Base-by-base conservation (phyloP, 2,113 vertebrate species). In the Mixornis gularis region DNA sequence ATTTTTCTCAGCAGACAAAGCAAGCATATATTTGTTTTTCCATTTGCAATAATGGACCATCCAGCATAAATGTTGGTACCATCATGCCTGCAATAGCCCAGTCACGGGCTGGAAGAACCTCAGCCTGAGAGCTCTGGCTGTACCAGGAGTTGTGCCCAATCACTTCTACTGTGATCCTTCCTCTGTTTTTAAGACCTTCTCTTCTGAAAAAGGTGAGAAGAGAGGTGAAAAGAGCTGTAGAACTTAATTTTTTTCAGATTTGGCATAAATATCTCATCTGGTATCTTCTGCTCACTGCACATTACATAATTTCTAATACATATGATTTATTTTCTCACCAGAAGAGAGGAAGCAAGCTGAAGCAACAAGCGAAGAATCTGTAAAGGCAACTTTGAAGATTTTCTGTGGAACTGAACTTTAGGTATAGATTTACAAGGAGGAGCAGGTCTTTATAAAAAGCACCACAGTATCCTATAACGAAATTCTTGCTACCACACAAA, bases 1-100 rank as follows among this genome's bases (percentile, higher is more conserved):
- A 32, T 65, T 85, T 85, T 78, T 6, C 13, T 74, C 9, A 5
- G 32, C 27, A 55, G 58, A 26, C 59, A 77, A 73, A 88, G 19
- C 15, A 72, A 58, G 13, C 20, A 5, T 1, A 0, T 24, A 38
- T 59, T 80, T 90, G 20, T 73, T 78, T 70, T 84, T 43, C n/a
- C 9, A 4, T 22, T 68, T 59, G 21, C 49, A 59, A 2, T 68
- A 46, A 41, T 20, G 38, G n/a, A 25, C 59, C 16, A 49, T 43
- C 53, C 43, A 65, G 1, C 14, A 5, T 26, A 53, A 36, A 25
- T 20, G 27, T 4, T 68, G 78, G 12, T 87, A 44, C 12, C 8
- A 3, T 27, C 14, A 1, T 0, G 3, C 58, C 59, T 71, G 12
- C 9, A 53, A 14, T 14, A 43, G 7, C 15, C 9, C 13, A 58